A percentile compares a stretch with the other conserved stretches of the same genome.
Conservation (phyloP, 1,140 invertebrate genomes). For the Thaumatotibia leucotreta region DNA sequence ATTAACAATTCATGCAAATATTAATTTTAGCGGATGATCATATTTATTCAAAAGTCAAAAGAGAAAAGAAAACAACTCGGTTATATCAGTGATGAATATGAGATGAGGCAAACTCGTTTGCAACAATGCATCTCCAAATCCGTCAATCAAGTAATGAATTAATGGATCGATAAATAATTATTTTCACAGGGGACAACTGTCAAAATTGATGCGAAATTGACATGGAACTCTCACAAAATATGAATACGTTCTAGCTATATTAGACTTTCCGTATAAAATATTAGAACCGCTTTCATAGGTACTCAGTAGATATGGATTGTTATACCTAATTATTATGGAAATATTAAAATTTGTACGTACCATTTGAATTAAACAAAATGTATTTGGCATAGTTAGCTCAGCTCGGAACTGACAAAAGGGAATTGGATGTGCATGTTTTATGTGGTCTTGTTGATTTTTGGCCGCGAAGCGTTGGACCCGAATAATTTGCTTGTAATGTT, state of each 20-base stretch:
- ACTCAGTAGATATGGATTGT: conserved; percentile 33
- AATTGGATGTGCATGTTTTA: conserved; percentile 64
- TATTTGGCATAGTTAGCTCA: conserved; percentile 28
- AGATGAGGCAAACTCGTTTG: conserved; percentile 52
- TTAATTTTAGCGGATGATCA: not conserved
- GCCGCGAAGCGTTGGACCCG: conserved; percentile 52
- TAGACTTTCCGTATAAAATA: not conserved
- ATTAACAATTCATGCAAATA: conserved; percentile 9
- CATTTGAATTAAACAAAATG: conserved; percentile 38
- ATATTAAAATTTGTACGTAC: conserved; percentile 32
- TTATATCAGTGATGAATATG: conserved; percentile 35
- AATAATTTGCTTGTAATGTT: conserved; percentile 45
- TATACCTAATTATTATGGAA: conserved; percentile 59
- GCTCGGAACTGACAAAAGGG: conserved; percentile 43
- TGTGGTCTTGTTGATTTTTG: conserved; percentile 57
- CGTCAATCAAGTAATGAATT: conserved; percentile 64
- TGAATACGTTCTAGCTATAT: not conserved
- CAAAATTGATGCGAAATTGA: conserved; percentile 53
- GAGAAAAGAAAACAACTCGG: conserved; percentile 16
- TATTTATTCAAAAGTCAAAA: not conserved
- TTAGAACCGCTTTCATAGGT: not conserved
- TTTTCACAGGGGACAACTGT: conserved; percentile 32
- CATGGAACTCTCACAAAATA: conserved; percentile 13
- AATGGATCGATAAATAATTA: conserved; percentile 36
- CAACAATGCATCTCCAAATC: conserved; percentile 33